Evolutionary conservation across 2,797 vertebrate species (phyloP).

Genomic region (Karalla daura): DNA sequence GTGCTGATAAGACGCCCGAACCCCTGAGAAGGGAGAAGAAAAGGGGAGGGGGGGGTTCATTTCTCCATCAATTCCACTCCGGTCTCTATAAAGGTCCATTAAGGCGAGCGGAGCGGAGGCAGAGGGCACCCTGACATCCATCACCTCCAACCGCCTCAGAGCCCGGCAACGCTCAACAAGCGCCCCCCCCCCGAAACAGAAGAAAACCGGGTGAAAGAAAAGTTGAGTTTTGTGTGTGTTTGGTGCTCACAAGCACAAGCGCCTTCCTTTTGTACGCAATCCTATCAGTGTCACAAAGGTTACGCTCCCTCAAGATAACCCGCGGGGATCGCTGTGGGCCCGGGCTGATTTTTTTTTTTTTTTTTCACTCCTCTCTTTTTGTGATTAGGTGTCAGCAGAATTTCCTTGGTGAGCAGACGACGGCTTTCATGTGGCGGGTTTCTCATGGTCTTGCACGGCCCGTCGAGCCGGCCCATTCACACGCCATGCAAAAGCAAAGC

Average conservation of each 20-base stretch:
- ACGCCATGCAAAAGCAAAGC: constrained; percentile 64
- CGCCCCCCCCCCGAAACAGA: too few species aligned
- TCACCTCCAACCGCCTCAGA: constrained; percentile 69
- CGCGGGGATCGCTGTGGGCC: constrained; percentile 80
- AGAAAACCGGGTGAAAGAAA: constrained; percentile 61
- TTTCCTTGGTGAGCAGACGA: constrained; percentile 85
- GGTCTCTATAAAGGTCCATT: constrained; percentile 67
- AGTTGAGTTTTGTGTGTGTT: constrained; percentile 47
- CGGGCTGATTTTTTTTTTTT: constrained; percentile 73
- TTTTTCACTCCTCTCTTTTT: constrained; percentile 75
- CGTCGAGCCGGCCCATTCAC: constrained; percentile 65
- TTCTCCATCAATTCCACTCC: constrained; percentile 63
- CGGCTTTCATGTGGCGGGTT: constrained; percentile 81
- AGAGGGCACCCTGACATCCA: constrained; percentile 71
- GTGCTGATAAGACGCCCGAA: constrained; percentile 62
- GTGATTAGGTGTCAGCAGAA: constrained; percentile 83
- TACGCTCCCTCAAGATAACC: constrained; percentile 83
- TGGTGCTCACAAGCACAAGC: constrained; percentile 46
- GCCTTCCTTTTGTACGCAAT: constrained; percentile 81
- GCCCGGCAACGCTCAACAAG: constrained; percentile 45
- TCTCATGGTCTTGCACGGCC: constrained; percentile 79
- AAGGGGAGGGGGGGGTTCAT: constrained; percentile 38
- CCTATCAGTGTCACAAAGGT: constrained; percentile 88
- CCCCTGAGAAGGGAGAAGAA: constrained; percentile 24
- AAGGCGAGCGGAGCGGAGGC: constrained; percentile 54